Evolutionary conservation across 2,113 vertebrate genomes (phyloP).

Genomic region (Ascaphus truei): DNA sequence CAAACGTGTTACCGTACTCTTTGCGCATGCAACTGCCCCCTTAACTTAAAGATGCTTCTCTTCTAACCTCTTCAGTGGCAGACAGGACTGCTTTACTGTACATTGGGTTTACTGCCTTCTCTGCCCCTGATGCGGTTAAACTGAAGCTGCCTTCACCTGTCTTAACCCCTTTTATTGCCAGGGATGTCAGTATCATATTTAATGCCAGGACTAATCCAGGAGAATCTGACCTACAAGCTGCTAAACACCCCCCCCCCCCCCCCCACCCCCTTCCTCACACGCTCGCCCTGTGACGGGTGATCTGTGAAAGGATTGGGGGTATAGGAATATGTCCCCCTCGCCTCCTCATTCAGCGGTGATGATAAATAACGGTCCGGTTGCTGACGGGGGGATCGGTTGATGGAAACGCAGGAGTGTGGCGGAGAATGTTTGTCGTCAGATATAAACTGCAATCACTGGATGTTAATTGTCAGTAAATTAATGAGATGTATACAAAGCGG

Average conservation of each 20-base stretch:
- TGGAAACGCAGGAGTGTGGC: neutral
- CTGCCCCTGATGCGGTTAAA: no score
- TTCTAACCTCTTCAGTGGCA: neutral
- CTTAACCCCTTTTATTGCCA: neutral
- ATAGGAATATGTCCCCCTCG: neutral
- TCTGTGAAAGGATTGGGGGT: neutral
- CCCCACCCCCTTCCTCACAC: neutral
- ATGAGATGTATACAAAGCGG: neutral
- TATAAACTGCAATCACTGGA: constrained; percentile 4
- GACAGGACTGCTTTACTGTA: no score
- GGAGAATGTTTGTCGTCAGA: neutral
- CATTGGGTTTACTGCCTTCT: no score
- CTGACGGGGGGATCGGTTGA: neutral
- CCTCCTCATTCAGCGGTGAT: neutral
- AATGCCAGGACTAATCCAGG: neutral
- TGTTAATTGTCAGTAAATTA: neutral
- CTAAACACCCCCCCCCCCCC: neutral
- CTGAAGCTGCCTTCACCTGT: neutral
- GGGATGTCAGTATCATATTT: neutral
- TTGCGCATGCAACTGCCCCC: neutral
- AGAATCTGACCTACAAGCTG: neutral
- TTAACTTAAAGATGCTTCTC: neutral
- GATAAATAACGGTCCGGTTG: neutral
- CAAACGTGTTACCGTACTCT: neutral
- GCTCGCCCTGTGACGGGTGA: neutral